Evolutionary conservation across 2,113 vertebrate species (phyloP).

Genomic region (Brachirus orientalis): DNA sequence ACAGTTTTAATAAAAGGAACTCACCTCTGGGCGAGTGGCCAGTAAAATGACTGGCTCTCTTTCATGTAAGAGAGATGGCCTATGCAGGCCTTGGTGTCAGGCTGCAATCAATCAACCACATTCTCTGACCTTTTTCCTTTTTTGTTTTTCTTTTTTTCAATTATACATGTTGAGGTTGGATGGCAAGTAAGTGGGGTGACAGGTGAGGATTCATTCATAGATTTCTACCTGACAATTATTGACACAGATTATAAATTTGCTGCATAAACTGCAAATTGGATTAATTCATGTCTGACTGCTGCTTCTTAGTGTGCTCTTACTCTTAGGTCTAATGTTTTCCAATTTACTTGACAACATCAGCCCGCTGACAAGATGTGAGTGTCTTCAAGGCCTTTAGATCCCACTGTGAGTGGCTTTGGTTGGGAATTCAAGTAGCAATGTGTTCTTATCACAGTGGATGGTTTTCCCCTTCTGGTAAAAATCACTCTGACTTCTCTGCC

Average conservation of each 20-base stretch:
- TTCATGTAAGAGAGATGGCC: constrained; percentile 50
- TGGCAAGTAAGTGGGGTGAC: constrained; percentile 26
- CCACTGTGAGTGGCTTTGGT: constrained; percentile 44
- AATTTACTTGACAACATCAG: constrained; percentile 33
- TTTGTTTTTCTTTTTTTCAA: constrained; percentile 8
- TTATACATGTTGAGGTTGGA: constrained; percentile 56
- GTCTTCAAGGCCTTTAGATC: constrained; percentile 39
- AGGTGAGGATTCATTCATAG: constrained; percentile 25
- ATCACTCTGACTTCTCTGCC: constrained; percentile 34
- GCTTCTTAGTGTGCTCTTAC: not conserved
- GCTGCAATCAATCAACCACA: constrained; percentile 69
- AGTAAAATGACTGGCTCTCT: constrained; percentile 68
- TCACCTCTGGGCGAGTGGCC: constrained; percentile 58
- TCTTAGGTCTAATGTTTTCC: not conserved
- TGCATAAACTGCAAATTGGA: not conserved
- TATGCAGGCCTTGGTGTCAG: constrained; percentile 54
- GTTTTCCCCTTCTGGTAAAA: constrained; percentile 48
- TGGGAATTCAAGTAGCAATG: constrained; percentile 31
- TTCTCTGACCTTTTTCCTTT: constrained; percentile 50
- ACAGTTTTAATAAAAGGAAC: constrained; percentile 65
- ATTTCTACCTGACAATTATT: constrained; percentile 35
- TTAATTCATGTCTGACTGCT: not conserved
- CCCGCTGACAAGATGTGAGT: constrained; percentile 17
- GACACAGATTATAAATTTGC: constrained; percentile 19
- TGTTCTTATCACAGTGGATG: constrained; percentile 37